Evolutionary conservation across 2,797 vertebrate genomes (phyloP).

Genomic region (Labeo calbasu): DNA sequence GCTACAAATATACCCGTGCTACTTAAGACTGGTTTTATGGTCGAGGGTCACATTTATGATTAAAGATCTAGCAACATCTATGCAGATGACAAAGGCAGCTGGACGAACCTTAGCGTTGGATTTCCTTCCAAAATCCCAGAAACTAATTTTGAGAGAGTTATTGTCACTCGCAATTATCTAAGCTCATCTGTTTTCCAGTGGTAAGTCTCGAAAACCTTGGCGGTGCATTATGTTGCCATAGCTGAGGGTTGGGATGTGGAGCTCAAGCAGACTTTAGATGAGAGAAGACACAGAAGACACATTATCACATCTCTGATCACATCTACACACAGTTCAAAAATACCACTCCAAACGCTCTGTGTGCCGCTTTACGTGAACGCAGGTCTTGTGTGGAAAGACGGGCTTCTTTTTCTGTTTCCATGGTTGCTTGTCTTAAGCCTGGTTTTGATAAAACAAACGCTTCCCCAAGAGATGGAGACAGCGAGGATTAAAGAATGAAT

Average conservation of each 20-base stretch:
- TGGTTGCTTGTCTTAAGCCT: slow-evolving; percentile 53
- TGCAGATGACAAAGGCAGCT: slow-evolving; percentile 4
- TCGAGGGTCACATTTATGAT: not conserved
- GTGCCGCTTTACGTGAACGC: slow-evolving; percentile 4
- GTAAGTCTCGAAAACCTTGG: slow-evolving; percentile 18
- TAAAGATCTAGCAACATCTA: slow-evolving; percentile 4
- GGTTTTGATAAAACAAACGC: slow-evolving; percentile 44
- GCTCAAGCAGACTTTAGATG: slow-evolving; percentile 6
- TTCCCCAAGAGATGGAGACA: slow-evolving; percentile 37
- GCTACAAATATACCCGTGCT: too few relatives aligned
- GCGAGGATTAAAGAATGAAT: slow-evolving; percentile 44
- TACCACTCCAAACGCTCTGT: slow-evolving; percentile 16
- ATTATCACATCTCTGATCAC: slow-evolving; percentile 43
- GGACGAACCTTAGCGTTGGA: slow-evolving; percentile 3
- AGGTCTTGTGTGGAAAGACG: slow-evolving; percentile 25
- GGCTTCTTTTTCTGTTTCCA: slow-evolving; percentile 42
- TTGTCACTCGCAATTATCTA: slow-evolving; percentile 58
- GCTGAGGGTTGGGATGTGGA: slow-evolving; percentile 4
- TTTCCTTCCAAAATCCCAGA: slow-evolving; percentile 24
- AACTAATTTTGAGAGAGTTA: slow-evolving; percentile 20
- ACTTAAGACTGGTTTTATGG: too few relatives aligned
- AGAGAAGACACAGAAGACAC: slow-evolving; percentile 20
- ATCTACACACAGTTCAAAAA: slow-evolving; percentile 30
- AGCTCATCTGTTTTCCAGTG: slow-evolving; percentile 45
- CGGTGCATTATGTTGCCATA: slow-evolving; percentile 19